Base-by-base conservation (phyloP, 1,140 invertebrate species). In the Harpegnathos saltator region DNA sequence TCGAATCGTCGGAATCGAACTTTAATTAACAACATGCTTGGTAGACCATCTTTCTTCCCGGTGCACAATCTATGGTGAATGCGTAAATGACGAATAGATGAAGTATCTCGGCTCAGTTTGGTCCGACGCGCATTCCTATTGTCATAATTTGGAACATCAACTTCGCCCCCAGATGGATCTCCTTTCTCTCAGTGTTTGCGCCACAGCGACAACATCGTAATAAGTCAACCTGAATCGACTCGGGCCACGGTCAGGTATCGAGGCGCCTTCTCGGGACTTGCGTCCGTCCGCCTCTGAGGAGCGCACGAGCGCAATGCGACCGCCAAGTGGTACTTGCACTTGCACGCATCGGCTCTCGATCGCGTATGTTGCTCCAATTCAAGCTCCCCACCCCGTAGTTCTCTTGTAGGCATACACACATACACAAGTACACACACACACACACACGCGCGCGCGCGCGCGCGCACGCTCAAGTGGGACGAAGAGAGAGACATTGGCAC, bases 281-380 rank as follows among this genome's bases (percentile, higher is more conserved):
- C 29, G 66, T 66, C 24, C 52, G n/a, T n/a, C 66, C 24, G 22
- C n/a, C n/a, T 56, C 54, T 22, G 54, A 56, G 54, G n/a, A 77
- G 24, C 33, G 19, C 48, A 15, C 11, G 48, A 77, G 62, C n/a
- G n/a, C 19, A 38, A 17, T 15, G 17, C 74, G 1, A 38, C 19
- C 17, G 17, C 69, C 52, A 44, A 38, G 19, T 44, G 17, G 52
- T 58, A 48, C 24, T 44, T 24, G 65, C 75, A 56, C 29, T 33
- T 63, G 26, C 22, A 48, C 14, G 68, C 29, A 48, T 26, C 52
- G 33, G 17, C 12, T 59, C 50, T 11, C 38, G 7, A 44, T 44
- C 38, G 38, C 38, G 9, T 44, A 11, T 44, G 38, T 44, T 44
- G 71, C 15, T 72, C 61, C 33, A 50, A 24, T 84, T 73, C 63